Evolutionary conservation across 2,888 invertebrate genomes (phyloP).

Genomic region (Nomada ruficornis): DNA sequence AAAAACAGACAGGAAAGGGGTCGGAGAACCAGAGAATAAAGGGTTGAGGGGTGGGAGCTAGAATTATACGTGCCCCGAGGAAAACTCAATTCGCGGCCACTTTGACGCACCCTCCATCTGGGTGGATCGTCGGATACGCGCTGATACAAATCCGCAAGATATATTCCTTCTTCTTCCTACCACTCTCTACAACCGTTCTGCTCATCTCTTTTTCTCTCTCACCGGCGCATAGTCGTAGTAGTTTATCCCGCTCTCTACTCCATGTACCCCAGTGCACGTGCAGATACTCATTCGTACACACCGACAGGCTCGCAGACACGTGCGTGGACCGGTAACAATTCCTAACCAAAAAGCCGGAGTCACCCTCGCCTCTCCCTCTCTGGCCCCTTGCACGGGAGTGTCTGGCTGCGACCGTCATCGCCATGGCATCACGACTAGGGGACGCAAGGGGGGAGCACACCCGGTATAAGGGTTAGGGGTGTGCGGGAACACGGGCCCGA

Average conservation of each 20-base stretch:
- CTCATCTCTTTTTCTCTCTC: slow-evolving; percentile 20
- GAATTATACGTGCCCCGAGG: slow-evolving; percentile 70
- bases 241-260: slow-evolving; percentile 52
- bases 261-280: slow-evolving; percentile 52
- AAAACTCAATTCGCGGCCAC: slow-evolving; percentile 79
- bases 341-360: slow-evolving; percentile 81
- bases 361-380: slow-evolving; percentile 73
- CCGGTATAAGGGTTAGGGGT: slow-evolving; percentile 45
- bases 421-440: slow-evolving; percentile 66
- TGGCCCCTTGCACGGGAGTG: slow-evolving; percentile 69
- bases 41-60: slow-evolving; percentile 43
- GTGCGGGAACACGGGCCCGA: slow-evolving; percentile 41
- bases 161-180: slow-evolving; percentile 60
- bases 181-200: slow-evolving; percentile 22
- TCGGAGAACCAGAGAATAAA: slow-evolving; percentile 51
- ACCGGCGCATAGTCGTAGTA: slow-evolving; percentile 31
- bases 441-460: slow-evolving; percentile 56
- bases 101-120: slow-evolving; percentile 75
- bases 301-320: slow-evolving; percentile 62
- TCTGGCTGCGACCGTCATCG: slow-evolving; percentile 81
- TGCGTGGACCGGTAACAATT: slow-evolving; percentile 79
- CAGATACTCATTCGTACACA: slow-evolving; percentile 40
- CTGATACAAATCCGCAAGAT: slow-evolving; percentile 72
- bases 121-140: slow-evolving; percentile 67
- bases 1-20: slow-evolving; percentile 48